A percentile compares a stretch with the other conserved stretches of the same genome.
These are phyloP conservation scores for Drosophila macrospina DNA, from an alignment of 2,888 invertebrate genomes.

Conservation along the genomic window DNA sequence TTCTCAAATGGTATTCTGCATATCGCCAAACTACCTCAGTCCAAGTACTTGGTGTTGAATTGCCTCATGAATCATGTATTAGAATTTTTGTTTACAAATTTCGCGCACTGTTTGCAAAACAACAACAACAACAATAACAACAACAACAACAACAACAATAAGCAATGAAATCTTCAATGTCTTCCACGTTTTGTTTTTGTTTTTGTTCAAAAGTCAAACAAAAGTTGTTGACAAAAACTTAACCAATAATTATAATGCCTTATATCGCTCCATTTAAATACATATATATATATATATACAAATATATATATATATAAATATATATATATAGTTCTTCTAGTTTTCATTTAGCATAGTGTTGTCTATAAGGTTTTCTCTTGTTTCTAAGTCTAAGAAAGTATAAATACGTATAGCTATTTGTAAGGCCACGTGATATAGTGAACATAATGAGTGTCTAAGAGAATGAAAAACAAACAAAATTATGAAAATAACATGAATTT, in stretches of 20 bases:
- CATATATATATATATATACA: slow-evolving; percentile 7
- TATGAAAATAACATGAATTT: slow-evolving; percentile 59
- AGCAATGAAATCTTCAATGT: slow-evolving; percentile 80
- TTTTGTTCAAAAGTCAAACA: slow-evolving; percentile 46
- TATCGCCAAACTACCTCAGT: slow-evolving; percentile 81
- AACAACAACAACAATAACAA: slow-evolving; percentile 33
- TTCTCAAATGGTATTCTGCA: slow-evolving; percentile 71
- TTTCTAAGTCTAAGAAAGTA: slow-evolving; percentile 46
- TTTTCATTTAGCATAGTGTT: slow-evolving; percentile 33
- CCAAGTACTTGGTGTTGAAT: slow-evolving; percentile 81
- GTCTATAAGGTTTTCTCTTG: slow-evolving; percentile 43
- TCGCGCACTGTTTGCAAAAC: slow-evolving; percentile 44
- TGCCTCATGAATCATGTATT: slow-evolving; percentile 75
- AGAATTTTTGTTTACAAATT: slow-evolving; percentile 49
- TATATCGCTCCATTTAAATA: slow-evolving; percentile 50
- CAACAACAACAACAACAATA: slow-evolving; percentile 19
- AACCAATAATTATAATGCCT: slow-evolving; percentile 44
- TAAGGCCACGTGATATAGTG: slow-evolving; percentile 80
- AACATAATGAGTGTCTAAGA: slow-evolving; percentile 76
- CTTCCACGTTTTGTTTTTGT: slow-evolving; percentile 71
- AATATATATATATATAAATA: slow-evolving; percentile 12
- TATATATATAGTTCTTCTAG: slow-evolving; percentile 21
- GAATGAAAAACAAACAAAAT: slow-evolving; percentile 21
- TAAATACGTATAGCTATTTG: slow-evolving; percentile 47
- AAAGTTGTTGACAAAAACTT: slow-evolving; percentile 49